These are phyloP conservation scores for Papilio dardanus DNA, from an alignment of 1,140 invertebrate genomes.

Conservation along the genomic window DNA sequence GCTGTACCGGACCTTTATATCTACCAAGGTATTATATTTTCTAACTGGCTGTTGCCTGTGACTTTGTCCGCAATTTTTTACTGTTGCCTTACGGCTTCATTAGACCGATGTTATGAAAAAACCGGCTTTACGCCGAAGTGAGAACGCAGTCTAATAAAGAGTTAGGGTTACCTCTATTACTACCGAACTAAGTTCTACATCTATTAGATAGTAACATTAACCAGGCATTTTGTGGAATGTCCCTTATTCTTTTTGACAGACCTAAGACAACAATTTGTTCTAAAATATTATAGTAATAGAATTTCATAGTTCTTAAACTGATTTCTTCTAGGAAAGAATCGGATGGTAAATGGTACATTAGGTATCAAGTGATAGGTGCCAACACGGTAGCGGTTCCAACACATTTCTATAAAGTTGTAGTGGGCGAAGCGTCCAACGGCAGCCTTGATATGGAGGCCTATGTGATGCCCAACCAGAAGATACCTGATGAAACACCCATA, in stretches of 20 bases:
- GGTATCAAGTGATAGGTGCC: slow-evolving; percentile 97
- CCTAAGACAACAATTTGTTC: too few relatives aligned
- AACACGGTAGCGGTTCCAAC: slow-evolving; percentile 99
- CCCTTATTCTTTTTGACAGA: too few relatives aligned
- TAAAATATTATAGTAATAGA: too few relatives aligned
- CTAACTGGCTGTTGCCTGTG: not conserved
- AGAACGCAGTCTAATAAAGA: too few relatives aligned
- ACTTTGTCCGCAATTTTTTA: too few relatives aligned
- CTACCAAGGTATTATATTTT: not conserved
- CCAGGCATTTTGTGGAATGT: too few relatives aligned
- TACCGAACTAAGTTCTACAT: too few relatives aligned
- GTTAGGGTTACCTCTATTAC: too few relatives aligned
- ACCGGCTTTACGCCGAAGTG: too few relatives aligned
- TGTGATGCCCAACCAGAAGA: slow-evolving; percentile 95
- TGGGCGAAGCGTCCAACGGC: slow-evolving; percentile 88
- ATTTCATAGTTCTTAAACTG: not conserved
- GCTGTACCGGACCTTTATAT: not conserved
- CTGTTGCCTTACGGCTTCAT: too few relatives aligned
- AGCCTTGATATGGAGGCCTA: slow-evolving; percentile 95
- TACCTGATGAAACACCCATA: slow-evolving; percentile 90
- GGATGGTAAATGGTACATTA: slow-evolving; percentile 96
- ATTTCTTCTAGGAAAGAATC: slow-evolving; percentile 84
- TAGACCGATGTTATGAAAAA: too few relatives aligned
- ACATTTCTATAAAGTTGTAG: slow-evolving; percentile 98
- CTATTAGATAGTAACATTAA: too few relatives aligned